Percentiles rank a stretch among this genome's conserved stretches.
phyloP scores from a whole-genome alignment of 2,888 invertebrate genomes.

The Dione juno region DNA sequence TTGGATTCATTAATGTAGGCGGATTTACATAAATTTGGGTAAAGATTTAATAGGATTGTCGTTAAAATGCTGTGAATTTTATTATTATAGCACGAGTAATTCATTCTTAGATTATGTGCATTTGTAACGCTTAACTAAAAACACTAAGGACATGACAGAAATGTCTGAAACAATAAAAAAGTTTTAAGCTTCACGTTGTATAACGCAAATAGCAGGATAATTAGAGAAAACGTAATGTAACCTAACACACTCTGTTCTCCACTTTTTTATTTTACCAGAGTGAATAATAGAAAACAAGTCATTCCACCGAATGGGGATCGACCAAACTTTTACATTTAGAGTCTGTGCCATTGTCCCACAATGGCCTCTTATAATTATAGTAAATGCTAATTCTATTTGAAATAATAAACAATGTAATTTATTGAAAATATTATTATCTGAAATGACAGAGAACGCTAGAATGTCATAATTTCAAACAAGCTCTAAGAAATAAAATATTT shows the following conservation, averaged over 20 bases:
- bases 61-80: not conserved
- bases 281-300: too few species aligned
- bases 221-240: too few species aligned
- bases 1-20: slow-evolving; percentile 16
- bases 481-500: not conserved
- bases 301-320: too few species aligned
- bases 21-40: slow-evolving; percentile 15
- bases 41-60: slow-evolving; percentile 6
- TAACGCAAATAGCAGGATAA: too few species aligned
- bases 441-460: not conserved
- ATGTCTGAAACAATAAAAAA: too few species aligned
- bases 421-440: not conserved
- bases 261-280: too few species aligned
- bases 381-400: not conserved
- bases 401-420: not conserved
- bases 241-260: too few species aligned
- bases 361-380: too few species aligned
- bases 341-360: too few species aligned
- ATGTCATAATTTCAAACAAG: not conserved
- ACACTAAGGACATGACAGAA: too few species aligned
- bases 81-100: not conserved
- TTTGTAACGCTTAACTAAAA: not conserved
- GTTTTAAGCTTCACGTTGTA: too few species aligned
- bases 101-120: not conserved
- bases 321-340: too few species aligned